Evolutionary conservation across 2,888 invertebrate genomes (phyloP).

Genomic region (Sympetrum striolatum): DNA sequence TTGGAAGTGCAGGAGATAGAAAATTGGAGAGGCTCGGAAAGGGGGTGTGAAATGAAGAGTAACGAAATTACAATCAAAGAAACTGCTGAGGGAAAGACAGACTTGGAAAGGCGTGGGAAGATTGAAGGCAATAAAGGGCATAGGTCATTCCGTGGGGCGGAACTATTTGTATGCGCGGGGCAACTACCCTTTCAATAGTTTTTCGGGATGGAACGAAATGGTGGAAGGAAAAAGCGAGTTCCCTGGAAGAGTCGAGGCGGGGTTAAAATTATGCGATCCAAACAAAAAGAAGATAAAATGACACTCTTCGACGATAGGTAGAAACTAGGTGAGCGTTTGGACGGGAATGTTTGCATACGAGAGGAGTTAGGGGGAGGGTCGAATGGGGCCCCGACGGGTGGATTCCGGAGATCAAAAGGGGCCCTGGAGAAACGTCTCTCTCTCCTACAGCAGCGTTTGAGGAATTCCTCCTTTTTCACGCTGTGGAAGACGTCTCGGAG

Average conservation of each 20-base stretch:
- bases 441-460: background rate
- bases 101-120: background rate
- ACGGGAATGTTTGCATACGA: background rate
- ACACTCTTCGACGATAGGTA: background rate
- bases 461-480: background rate
- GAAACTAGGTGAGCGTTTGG: slow-evolving; percentile 2
- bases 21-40: no score
- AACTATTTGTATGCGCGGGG: background rate
- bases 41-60: no score
- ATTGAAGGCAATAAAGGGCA: background rate
- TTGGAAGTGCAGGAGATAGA: no score
- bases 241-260: background rate
- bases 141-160: background rate
- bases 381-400: background rate
- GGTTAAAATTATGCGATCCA: background rate
- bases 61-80: background rate
- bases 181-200: background rate
- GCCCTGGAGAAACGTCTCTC: slow-evolving; percentile 19
- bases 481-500: background rate
- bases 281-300: background rate
- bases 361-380: background rate
- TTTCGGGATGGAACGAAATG: background rate
- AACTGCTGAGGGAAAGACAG: background rate
- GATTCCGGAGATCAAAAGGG: slow-evolving; percentile 20
- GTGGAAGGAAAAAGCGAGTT: background rate